phyloP scores from a whole-genome alignment of 2,888 invertebrate genomes.

The Zele albiditarsus region DNA sequence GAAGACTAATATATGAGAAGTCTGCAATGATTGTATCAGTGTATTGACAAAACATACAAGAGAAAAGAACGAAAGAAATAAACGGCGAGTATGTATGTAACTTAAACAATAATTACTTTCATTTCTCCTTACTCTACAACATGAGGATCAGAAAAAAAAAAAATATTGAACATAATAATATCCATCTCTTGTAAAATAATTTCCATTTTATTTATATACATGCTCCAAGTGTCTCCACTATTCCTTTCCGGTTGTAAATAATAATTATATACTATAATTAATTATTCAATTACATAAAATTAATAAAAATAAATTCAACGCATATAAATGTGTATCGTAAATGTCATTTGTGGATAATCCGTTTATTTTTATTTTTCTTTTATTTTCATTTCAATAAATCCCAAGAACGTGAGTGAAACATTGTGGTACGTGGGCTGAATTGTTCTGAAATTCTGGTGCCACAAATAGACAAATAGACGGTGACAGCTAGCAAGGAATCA shows the following conservation, averaged over 20 bases:
- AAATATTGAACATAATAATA: conserved; percentile 40
- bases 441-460: conserved; percentile 48
- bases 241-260: conserved; percentile 57
- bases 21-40: conserved; percentile 5
- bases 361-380: background rate
- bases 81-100: conserved; percentile 16
- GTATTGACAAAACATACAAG: background rate
- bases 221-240: conserved; percentile 31
- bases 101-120: background rate
- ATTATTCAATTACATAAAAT: conserved; percentile 38
- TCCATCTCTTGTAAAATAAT: conserved; percentile 57
- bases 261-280: conserved; percentile 38
- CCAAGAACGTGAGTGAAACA: conserved; percentile 1
- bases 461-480: conserved; percentile 60
- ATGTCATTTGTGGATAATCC: background rate
- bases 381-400: conserved; percentile 1
- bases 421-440: conserved; percentile 6
- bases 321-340: conserved; percentile 44
- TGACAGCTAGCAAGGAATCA: conserved; percentile 26
- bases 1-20: background rate
- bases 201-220: conserved; percentile 52
- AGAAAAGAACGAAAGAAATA: conserved; percentile 13
- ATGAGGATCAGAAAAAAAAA: conserved; percentile 38
- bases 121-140: conserved; percentile 3
- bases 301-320: conserved; percentile 39